Conservation (phyloP, 2,797 vertebrate genomes). For the Pyrocephalus nanus region DNA sequence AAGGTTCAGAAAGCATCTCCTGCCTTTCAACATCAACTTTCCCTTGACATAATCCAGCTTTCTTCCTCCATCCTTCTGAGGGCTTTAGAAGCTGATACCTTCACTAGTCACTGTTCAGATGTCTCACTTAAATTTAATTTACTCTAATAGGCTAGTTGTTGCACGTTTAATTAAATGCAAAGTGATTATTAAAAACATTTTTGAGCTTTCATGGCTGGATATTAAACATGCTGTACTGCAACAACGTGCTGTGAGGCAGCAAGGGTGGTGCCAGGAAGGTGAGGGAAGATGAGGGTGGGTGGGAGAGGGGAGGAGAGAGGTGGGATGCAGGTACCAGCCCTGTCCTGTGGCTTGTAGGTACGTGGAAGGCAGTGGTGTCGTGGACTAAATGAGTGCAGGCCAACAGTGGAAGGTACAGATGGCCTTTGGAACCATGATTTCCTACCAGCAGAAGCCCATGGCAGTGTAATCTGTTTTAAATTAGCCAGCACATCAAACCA, state of each 20-base stretch:
- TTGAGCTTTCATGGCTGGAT: constrained; percentile 18
- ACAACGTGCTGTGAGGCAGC: neutral
- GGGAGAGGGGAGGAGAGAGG: neutral
- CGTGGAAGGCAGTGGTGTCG: neutral
- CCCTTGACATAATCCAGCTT: neutral
- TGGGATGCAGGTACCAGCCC: neutral
- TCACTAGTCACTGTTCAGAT: neutral
- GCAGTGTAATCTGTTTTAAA: neutral
- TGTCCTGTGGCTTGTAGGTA: neutral
- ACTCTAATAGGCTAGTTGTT: constrained; percentile 26
- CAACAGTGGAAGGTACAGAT: neutral
- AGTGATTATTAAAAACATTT: constrained; percentile 46
- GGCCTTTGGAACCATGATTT: neutral
- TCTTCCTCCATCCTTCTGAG: neutral
- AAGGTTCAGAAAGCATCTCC: neutral
- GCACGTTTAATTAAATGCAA: constrained; percentile 53
- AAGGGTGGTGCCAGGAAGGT: neutral
- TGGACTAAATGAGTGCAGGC: neutral
- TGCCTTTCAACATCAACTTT: neutral
- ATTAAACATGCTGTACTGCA: neutral
- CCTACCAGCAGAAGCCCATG: neutral
- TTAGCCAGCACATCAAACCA: neutral
- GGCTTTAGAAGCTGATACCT: neutral
- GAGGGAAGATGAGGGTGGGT: neutral
- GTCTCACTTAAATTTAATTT: constrained; percentile 37